Evolutionary conservation across 2,113 vertebrate species (phyloP).

Genomic region (Malurus elegans): DNA sequence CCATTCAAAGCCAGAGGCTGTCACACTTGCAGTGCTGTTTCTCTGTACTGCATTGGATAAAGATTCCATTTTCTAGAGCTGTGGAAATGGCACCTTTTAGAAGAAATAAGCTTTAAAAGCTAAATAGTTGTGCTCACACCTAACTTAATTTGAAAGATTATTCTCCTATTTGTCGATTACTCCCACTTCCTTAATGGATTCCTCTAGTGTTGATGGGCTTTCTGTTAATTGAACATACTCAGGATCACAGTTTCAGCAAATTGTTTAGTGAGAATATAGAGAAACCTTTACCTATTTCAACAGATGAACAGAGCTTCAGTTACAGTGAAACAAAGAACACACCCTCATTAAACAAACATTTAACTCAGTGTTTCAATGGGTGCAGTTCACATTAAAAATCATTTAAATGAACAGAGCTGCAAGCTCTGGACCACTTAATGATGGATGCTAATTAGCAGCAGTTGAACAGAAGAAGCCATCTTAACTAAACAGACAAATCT

Average conservation of each 20-base stretch:
- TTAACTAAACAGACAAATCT: conserved; percentile 50
- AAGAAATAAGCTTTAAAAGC: background rate
- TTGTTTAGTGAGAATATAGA: conserved; percentile 19
- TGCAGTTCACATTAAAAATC: conserved; percentile 43
- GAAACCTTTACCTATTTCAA: conserved; percentile 9
- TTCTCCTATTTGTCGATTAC: background rate
- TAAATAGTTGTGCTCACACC: background rate
- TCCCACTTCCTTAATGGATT: conserved; percentile 5
- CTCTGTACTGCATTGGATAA: background rate
- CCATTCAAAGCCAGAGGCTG: background rate
- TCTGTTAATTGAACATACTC: conserved; percentile 15
- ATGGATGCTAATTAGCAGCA: conserved; percentile 63
- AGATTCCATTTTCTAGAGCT: background rate
- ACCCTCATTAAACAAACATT: conserved; percentile 58
- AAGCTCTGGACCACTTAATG: conserved; percentile 49
- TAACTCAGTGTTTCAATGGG: conserved; percentile 18
- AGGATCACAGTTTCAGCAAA: conserved; percentile 30
- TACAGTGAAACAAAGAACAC: conserved; percentile 43
- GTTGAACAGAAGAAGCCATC: conserved; percentile 47
- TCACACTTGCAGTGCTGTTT: background rate
- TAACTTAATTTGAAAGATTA: conserved; percentile 8
- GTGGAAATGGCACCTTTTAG: background rate
- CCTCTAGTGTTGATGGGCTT: background rate
- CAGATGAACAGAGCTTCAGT: background rate
- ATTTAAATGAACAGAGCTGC: conserved; percentile 44